phyloP scores from a whole-genome alignment of 2,113 vertebrate species.

The Toxotes chatareus region DNA sequence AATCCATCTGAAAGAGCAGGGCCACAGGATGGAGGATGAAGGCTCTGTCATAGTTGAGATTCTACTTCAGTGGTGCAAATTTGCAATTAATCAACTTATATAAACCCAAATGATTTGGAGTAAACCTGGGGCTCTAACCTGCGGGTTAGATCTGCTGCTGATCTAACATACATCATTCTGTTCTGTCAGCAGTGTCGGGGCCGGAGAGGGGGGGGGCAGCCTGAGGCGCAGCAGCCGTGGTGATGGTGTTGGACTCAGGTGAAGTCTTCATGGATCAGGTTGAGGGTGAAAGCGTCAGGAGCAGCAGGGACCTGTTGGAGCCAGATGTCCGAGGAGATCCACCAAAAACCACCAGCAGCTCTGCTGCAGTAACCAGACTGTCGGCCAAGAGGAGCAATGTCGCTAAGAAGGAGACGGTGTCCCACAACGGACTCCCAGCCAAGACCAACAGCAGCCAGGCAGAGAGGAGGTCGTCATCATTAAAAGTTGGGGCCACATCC shows the following conservation, averaged over 20 bases:
- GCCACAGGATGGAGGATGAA: too few relatives aligned
- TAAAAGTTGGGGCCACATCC: background rate
- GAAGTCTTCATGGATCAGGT: conserved; percentile 84
- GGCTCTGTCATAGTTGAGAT: too few relatives aligned
- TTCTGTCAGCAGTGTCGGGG: conserved; percentile 53
- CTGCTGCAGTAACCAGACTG: background rate
- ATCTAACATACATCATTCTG: background rate
- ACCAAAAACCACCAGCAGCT: conserved; percentile 26
- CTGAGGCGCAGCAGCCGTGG: conserved; percentile 61
- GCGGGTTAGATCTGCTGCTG: too few relatives aligned
- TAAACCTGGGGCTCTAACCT: too few relatives aligned
- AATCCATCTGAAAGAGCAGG: too few relatives aligned
- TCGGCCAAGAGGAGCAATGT: conserved; percentile 44
- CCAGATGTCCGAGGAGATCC: conserved; percentile 47
- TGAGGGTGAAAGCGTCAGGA: conserved; percentile 63
- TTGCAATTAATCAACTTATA: too few relatives aligned
- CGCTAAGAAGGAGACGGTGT: conserved; percentile 65
- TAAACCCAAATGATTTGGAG: too few relatives aligned
- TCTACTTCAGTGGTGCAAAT: too few relatives aligned
- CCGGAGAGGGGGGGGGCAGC: conserved; percentile 20
- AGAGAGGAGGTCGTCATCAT: conserved; percentile 13
- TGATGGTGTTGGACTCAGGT: conserved; percentile 90
- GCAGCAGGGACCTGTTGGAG: conserved; percentile 58
- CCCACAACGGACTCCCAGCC: conserved; percentile 74
- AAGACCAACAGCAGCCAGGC: conserved; percentile 61